phyloP scores from a whole-genome alignment of 2,797 vertebrate genomes.

The Tapirus indicus region DNA sequence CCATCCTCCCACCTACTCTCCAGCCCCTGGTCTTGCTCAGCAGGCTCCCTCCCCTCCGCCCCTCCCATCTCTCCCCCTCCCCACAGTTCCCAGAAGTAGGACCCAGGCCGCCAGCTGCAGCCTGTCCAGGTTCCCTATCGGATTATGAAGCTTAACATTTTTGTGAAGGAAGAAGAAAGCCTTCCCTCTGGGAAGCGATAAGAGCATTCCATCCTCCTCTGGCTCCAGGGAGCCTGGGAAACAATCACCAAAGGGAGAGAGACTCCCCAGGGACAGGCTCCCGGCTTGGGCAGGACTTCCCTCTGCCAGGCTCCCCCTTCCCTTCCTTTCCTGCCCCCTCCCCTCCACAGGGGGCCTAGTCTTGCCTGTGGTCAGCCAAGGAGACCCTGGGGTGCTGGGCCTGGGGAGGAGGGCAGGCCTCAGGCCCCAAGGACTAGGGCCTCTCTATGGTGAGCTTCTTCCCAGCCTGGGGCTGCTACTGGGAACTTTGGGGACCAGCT shows the following conservation, averaged over 20 bases:
- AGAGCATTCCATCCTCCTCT: conserved; percentile 77
- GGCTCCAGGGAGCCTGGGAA: conserved; percentile 84
- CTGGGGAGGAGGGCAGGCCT: not conserved
- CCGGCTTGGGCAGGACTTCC: not conserved
- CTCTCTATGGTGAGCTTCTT: not conserved
- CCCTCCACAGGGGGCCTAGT: not conserved
- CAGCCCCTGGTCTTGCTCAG: not conserved
- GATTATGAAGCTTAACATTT: conserved; percentile 78
- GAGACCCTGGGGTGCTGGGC: not conserved
- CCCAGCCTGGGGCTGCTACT: not conserved
- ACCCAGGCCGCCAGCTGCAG: conserved; percentile 67
- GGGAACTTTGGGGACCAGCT: not conserved
- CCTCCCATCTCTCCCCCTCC: not conserved
- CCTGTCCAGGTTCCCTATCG: conserved; percentile 66
- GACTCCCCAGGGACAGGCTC: conserved; percentile 68
- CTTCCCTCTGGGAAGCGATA: conserved; percentile 70
- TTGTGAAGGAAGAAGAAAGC: conserved; percentile 79
- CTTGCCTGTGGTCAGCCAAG: not conserved
- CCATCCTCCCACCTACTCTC: not conserved
- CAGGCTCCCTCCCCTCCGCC: not conserved
- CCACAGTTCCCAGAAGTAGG: conserved; percentile 46
- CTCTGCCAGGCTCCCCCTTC: conserved; percentile 29
- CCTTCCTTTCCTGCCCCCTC: not conserved
- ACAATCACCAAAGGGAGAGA: conserved; percentile 68
- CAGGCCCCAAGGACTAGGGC: not conserved